Evolutionary conservation across 2,888 invertebrate species (phyloP), one percentile per base, ranked within the genome.

Genomic region (Dexiosoma caninum): DNA sequence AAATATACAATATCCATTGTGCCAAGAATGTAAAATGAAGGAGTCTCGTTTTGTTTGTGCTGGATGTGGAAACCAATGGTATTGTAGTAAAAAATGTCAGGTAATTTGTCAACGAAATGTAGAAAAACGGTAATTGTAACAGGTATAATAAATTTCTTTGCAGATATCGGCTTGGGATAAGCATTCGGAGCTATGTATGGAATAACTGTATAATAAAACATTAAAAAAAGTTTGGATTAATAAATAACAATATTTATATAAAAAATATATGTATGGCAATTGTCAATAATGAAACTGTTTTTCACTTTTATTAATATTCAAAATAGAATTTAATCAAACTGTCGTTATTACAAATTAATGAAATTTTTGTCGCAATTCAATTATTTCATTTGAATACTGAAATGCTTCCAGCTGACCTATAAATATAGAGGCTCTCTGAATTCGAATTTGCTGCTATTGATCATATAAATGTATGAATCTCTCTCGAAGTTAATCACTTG

Each of bases 1-100:
- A 72, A 72, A 51, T n/a, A 91, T 83, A 89, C 69, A 91, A 81
- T 90, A 90, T 83, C 95, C 95, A 62, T 92, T 94, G 84, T 97
- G 97, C 90, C 96, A 96, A 92, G 96, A 96, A 83, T 97, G 97
- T 89, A 93, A 95, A 84, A 93, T 94, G 77, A 92, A 94, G 82
- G 93, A 95, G 85, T 96, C 96, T 79, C 95, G 95, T 91, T 97
- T 95, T 88, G 95, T 96, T 49, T 97, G 97, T 89, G 96, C 96
- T 51, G 96, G 95, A 60, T 97, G 97, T 89, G 95, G 95, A 83
- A 96, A 95, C 91, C 96, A 96, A 91, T 97, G 97, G 97, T 97
- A 98, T 90, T 98, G 97, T 92, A 96, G 96, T 87, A 92, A 96
- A 70, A 95, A 96, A 83, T 98, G 97, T 89, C 97, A 97, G 94